Evolutionary conservation across 2,113 vertebrate genomes (phyloP), one percentile per base, ranked within the genome.

Genomic region (Pelobates fuscus): DNA sequence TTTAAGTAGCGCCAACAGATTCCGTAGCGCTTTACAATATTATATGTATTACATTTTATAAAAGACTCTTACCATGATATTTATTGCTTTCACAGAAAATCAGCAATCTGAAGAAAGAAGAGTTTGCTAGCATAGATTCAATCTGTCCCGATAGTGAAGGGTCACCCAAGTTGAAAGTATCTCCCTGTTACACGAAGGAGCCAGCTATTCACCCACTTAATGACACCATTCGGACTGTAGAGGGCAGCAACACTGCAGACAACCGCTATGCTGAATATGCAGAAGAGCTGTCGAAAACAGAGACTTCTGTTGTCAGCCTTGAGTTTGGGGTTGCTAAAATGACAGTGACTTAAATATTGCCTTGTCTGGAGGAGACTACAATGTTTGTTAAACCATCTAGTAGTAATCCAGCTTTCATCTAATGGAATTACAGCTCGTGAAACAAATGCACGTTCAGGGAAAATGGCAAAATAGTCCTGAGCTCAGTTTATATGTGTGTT

Each of bases 291-390:
- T 88, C 93, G 2, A 98, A 97, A 81, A 82, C 92, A 0, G 95
- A 98, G 81, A 94, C 96, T 10, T 89, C 89, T 2, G 85, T 95
- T 27, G 96, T 99, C 88, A 97, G 91, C 81, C 78, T 98, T 84
- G 97, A 99, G 86, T 95, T 93, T 0, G 97, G 95, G 10, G 95
- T 98, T 83, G 96, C 97, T 14, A 93, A 92, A 73, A 98, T 99
- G 97, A 97, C 95, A 77, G 94, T 87, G 97, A 90, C 82, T 61
- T 67, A 79, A 77, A 62, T 8, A 21, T 0, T 1, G 25, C 32
- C 25, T 32, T 43, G 67, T 67, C 73, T 65, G 57, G 71, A 61
- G 82, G 67, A 62, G 81, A 26, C 25, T 46, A 41, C 29, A 41
- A 41, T 60, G 20, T 46, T 44, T 20, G 52, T n/a, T 2, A 29